These are phyloP conservation scores for Agrilus planipennis DNA, from an alignment of 1,140 invertebrate species.

Conservation along the genomic window DNA sequence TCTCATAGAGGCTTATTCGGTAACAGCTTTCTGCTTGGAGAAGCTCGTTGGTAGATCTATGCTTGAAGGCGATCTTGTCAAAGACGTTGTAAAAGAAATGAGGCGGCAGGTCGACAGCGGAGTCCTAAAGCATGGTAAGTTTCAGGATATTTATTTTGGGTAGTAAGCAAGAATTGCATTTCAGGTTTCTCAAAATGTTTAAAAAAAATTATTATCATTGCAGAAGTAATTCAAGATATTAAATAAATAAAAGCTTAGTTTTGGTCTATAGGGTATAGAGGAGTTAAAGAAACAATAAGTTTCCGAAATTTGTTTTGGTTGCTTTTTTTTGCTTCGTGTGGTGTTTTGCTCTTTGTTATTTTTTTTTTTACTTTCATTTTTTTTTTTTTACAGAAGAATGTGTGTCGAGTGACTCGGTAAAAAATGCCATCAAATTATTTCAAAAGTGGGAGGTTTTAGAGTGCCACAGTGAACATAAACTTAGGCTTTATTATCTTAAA, in stretches of 20 bases:
- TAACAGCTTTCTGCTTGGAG: constrained; percentile 47
- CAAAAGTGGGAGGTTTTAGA: constrained; percentile 67
- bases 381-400: constrained; percentile 58
- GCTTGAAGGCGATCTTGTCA: constrained; percentile 56
- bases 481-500: constrained; percentile 43
- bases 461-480: constrained; percentile 46
- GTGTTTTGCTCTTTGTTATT: too few species aligned
- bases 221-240: too few species aligned
- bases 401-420: constrained; percentile 66
- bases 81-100: constrained; percentile 41
- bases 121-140: constrained; percentile 53
- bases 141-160: constrained; percentile 7
- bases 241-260: too few species aligned
- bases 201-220: constrained; percentile 6
- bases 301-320: too few species aligned
- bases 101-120: constrained; percentile 48
- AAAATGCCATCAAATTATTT: constrained; percentile 66
- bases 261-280: too few species aligned
- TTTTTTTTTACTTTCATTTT: too few species aligned
- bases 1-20: constrained; percentile 59
- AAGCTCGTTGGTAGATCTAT: constrained; percentile 43
- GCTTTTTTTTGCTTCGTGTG: too few species aligned
- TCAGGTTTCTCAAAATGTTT: not conserved
- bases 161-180: not conserved
- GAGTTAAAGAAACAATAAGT: too few species aligned